Evolutionary conservation across 2,888 invertebrate genomes (phyloP), one percentile per base, ranked within the genome.

Genomic region (Troglohyphantes excavatus): DNA sequence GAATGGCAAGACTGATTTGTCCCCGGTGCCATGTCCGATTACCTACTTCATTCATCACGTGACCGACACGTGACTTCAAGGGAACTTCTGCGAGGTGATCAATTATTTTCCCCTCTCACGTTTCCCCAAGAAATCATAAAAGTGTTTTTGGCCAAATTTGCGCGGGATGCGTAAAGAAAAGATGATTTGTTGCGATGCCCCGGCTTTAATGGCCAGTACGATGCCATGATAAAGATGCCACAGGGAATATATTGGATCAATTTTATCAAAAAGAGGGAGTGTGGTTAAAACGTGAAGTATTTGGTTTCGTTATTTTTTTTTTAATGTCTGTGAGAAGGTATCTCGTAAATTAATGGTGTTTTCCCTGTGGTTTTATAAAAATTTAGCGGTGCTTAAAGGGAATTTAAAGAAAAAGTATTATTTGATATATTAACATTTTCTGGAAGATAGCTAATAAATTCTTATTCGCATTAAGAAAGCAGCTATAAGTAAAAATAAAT

Each of bases 11-110:
- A 82, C 70, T 72, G 81, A 82, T 82, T 70, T 61, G 82, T 82
- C 70, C 39, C 39, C 7, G n/a, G 13, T 26, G 61, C 67, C 46
- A 33, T 61, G 70, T 61, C 39, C 82, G 70, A 82, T 82, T 82
- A 82, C 39, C 26, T 23, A 61, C 70, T 39, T n/a, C 61, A 82
- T 82, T 82, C 82, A 82, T 82, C 82, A 82, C 72, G 6, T 72
- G 72, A 81, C 53, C 46, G 29, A 43, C 43, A 19, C 23, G 39
- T 82, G 82, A 61, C 72, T 21, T 70, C 27, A 65, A 6, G 61
- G 9, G 39, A 61, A 6, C 23, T 23, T 5, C 23, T 33, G 17
- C 29, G 68, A 53, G 29, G 68, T 46, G 68, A 81, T 68, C 27
- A 53, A 59, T 82, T 70, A 70, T 72, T 65, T 26, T 27, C 27